Conservation (phyloP, 2,797 vertebrate species). For the Typhlichthys eigenmanni region DNA sequence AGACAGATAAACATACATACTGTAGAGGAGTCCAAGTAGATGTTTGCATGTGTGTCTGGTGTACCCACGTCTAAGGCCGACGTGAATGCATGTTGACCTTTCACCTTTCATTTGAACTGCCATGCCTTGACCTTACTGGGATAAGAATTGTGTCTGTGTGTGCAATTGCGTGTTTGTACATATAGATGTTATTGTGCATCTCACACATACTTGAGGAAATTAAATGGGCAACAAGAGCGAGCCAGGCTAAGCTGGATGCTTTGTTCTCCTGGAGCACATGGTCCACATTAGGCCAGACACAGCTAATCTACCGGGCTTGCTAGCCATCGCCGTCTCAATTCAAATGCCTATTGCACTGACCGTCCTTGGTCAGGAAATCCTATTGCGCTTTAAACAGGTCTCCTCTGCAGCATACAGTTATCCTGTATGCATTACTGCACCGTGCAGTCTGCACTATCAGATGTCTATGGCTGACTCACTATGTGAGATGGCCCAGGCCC, state of each 20-base stretch:
- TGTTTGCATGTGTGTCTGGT: conserved; percentile 6
- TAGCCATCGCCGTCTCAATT: conserved; percentile 28
- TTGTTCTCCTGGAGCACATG: conserved; percentile 49
- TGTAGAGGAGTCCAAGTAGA: background rate
- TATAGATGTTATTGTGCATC: conserved; percentile 41
- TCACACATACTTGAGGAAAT: conserved; percentile 76
- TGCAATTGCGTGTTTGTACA: background rate
- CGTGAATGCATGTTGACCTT: conserved; percentile 52
- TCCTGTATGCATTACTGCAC: conserved; percentile 68
- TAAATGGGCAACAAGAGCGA: conserved; percentile 44
- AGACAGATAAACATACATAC: conserved; percentile 5
- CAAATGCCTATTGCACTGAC: conserved; percentile 31
- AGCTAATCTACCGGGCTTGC: conserved; percentile 27
- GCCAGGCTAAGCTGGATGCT: conserved; percentile 23
- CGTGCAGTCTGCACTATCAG: conserved; percentile 45
- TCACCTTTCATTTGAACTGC: conserved; percentile 54
- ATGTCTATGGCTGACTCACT: conserved; percentile 19
- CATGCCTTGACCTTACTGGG: conserved; percentile 33
- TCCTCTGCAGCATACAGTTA: conserved; percentile 42
- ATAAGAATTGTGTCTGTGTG: conserved; percentile 16
- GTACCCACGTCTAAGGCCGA: conserved; percentile 40
- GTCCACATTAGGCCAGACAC: conserved; percentile 56
- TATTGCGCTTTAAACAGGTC: conserved; percentile 53
- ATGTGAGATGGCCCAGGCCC: too few relatives aligned
- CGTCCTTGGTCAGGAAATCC: conserved; percentile 58